These are phyloP conservation scores for Podabrus alpinus DNA, from an alignment of 2,888 invertebrate species.

Conservation along the genomic window DNA sequence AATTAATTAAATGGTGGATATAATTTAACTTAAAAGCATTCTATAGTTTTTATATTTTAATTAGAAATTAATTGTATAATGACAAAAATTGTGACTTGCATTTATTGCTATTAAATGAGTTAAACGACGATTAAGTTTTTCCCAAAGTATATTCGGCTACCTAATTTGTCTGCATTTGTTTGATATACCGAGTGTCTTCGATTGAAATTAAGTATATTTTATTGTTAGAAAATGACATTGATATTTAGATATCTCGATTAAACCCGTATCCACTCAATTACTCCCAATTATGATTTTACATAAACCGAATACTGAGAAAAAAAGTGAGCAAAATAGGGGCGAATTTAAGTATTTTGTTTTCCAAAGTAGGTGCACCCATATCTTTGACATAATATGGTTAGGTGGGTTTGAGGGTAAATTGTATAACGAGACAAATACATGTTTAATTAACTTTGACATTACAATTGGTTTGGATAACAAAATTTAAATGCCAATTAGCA, in stretches of 20 bases:
- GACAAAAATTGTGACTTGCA: background rate
- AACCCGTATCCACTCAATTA: slow-evolving; percentile 6
- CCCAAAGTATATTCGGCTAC: background rate
- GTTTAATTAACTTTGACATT: slow-evolving; percentile 25
- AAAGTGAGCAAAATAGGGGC: slow-evolving; percentile 11
- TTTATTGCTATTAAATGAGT: background rate
- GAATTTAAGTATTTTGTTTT: slow-evolving; percentile 2
- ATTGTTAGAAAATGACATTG: background rate
- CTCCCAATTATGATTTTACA: slow-evolving; percentile 17
- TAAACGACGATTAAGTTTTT: background rate
- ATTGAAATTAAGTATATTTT: background rate
- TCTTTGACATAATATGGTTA: slow-evolving; percentile 28
- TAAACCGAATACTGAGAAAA: slow-evolving; percentile 7
- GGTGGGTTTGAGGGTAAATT: slow-evolving; percentile 19
- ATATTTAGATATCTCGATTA: background rate
- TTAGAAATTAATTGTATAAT: background rate
- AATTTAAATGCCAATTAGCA: slow-evolving; percentile 1
- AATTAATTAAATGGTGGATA: background rate
- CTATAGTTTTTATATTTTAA: background rate
- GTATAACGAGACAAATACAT: slow-evolving; percentile 18
- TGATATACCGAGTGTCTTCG: background rate
- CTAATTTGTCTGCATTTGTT: background rate
- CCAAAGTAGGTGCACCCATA: slow-evolving; percentile 14
- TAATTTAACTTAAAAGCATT: background rate
- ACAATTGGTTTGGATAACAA: slow-evolving; percentile 13